phyloP scores from a whole-genome alignment of 1,140 invertebrate genomes.

The Oreohelix idahoensis region DNA sequence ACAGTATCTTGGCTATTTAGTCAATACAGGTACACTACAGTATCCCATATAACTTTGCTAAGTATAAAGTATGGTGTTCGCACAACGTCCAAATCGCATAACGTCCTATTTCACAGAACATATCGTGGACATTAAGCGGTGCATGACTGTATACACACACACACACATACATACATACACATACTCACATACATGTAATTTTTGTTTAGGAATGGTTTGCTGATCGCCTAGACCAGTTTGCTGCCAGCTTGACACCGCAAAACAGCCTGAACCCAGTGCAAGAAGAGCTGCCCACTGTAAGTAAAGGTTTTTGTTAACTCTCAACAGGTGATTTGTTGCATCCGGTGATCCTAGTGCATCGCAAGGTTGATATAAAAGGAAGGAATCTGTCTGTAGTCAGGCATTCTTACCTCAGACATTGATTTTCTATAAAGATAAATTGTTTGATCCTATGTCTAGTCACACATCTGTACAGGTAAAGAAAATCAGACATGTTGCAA shows the following conservation, averaged over 20 bases:
- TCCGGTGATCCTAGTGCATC: neutral
- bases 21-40: no score
- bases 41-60: no score
- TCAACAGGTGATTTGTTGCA: neutral
- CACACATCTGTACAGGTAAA: neutral
- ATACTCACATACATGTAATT: neutral
- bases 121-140: no score
- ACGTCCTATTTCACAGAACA: no score
- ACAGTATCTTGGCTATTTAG: no score
- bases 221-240: slow-evolving; percentile 71
- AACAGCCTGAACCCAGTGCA: slow-evolving; percentile 1
- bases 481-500: neutral
- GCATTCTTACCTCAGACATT: neutral
- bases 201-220: slow-evolving; percentile 81
- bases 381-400: neutral
- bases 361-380: neutral
- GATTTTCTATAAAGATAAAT: neutral
- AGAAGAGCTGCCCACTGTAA: slow-evolving; percentile 43
- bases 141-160: no score
- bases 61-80: no score
- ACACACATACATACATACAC: neutral
- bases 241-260: slow-evolving; percentile 50
- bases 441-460: neutral
- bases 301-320: slow-evolving; percentile 20
- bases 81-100: no score